Conservation (phyloP, 2,888 invertebrate genomes). For the Germaria angustata region DNA sequence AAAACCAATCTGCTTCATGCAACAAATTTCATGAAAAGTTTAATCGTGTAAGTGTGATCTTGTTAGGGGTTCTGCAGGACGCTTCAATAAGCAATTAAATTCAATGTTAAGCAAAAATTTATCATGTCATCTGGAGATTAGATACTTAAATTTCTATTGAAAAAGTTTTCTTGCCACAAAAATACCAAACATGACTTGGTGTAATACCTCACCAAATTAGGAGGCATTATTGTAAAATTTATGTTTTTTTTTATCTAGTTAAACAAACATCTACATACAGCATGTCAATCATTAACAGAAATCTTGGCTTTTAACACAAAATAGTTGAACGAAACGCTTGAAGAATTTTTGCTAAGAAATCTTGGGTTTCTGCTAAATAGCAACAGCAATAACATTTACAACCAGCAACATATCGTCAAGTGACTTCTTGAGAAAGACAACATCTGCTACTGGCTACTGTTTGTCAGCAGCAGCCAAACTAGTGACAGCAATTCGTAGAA, state of each 20-base stretch:
- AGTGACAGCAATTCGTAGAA: slow-evolving; percentile 64
- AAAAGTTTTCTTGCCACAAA: background rate
- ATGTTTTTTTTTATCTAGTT: slow-evolving; percentile 51
- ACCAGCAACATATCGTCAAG: slow-evolving; percentile 56
- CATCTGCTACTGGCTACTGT: slow-evolving; percentile 67
- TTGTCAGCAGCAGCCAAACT: slow-evolving; percentile 42
- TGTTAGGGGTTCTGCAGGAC: too few relatives aligned
- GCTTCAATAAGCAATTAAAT: background rate
- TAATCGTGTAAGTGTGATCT: too few relatives aligned
- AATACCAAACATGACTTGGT: slow-evolving; percentile 4
- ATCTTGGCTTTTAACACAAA: slow-evolving; percentile 53
- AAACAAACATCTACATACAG: slow-evolving; percentile 48
- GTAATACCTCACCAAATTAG: slow-evolving; percentile 48
- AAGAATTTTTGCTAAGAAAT: slow-evolving; percentile 61
- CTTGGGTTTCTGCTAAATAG: slow-evolving; percentile 45
- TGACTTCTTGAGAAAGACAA: slow-evolving; percentile 65
- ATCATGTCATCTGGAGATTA: background rate
- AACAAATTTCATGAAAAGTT: too few relatives aligned
- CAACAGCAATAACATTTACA: slow-evolving; percentile 8
- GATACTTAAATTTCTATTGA: background rate
- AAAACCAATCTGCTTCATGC: too few relatives aligned
- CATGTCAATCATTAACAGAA: slow-evolving; percentile 67
- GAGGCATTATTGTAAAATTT: slow-evolving; percentile 47
- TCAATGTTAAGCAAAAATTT: background rate
- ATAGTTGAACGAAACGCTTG: slow-evolving; percentile 44